Conservation (phyloP, 2,113 vertebrate species). For the Numida meleagris region DNA sequence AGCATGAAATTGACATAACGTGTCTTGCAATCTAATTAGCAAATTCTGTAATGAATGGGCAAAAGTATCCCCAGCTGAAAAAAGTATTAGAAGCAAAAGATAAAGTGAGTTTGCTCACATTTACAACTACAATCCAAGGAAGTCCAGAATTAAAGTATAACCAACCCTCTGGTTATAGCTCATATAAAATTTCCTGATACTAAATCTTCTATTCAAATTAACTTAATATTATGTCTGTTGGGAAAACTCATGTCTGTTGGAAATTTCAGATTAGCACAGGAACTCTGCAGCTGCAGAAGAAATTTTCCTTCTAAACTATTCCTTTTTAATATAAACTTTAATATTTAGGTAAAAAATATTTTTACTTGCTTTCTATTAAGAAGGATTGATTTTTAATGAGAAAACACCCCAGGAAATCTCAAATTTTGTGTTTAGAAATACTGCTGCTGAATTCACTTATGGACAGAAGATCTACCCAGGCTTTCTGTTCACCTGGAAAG, state of each 20-base stretch:
- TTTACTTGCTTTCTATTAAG: neutral
- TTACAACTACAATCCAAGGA: neutral
- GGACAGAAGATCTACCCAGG: neutral
- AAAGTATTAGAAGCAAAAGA: neutral
- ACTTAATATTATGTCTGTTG: neutral
- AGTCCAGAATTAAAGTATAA: neutral
- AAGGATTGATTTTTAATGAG: neutral
- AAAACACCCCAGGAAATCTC: neutral
- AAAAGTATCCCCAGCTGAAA: neutral
- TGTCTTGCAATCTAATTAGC: neutral
- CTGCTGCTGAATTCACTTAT: neutral
- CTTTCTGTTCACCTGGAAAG: constrained; percentile 20
- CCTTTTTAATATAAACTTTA: neutral
- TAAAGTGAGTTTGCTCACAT: neutral
- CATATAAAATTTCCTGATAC: neutral
- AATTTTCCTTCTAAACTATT: neutral
- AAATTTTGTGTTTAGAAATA: neutral
- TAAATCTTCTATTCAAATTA: neutral
- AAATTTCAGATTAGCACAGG: neutral
- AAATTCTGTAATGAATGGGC: neutral
- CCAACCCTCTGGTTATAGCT: neutral
- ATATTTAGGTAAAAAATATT: neutral
- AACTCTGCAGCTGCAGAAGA: neutral
- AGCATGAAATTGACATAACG: neutral
- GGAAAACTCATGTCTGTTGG: neutral